Evolutionary conservation across 2,797 vertebrate species (phyloP), one percentile per base, ranked within the genome.

Genomic region (Danio kyathit): DNA sequence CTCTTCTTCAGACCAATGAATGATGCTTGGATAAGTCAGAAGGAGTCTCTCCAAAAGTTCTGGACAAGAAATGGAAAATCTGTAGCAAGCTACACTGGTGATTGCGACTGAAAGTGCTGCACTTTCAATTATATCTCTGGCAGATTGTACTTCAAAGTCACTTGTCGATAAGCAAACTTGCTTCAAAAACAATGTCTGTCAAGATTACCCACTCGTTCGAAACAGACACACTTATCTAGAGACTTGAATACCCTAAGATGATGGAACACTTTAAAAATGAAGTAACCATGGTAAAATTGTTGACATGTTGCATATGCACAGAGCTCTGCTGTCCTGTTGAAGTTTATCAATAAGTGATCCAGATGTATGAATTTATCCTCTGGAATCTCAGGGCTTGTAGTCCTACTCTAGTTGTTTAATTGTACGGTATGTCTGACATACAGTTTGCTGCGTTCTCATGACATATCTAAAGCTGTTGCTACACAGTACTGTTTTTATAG

Each of bases 361-460:
- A 84, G 14, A 87, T 86, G 79, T 54, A 85, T 87, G 72, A 88
- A 85, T 78, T 84, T 56, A 65, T 76, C 79, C 29, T 83, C 79
- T 80, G 76, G 86, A 84, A 90, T 90, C 91, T 93, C 91, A 92
- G 92, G 92, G 89, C 90, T 89, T 87, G 71, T 78, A 60, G 88
- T 90, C 87, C 83, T 84, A 80, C 75, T 83, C 60, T 88, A 82
- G 86, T 86, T 41, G 76, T 60, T 83, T 11, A 84, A 66, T 80
- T 77, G 74, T 80, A 76, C 19, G 21, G 74, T 80, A 52, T 83
- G 69, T 87, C 76, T 85, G 73, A 82, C 38, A 83, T 63, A 86
- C 66, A 63, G 44, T 43, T 79, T 86, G 67, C 83, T 88, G 86
- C 79, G 86, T 89, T 91, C 75, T 88, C 81, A 86, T 82, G 83